Conservation (phyloP, 2,888 invertebrate species). For the Scrobipalpa atriplicella region DNA sequence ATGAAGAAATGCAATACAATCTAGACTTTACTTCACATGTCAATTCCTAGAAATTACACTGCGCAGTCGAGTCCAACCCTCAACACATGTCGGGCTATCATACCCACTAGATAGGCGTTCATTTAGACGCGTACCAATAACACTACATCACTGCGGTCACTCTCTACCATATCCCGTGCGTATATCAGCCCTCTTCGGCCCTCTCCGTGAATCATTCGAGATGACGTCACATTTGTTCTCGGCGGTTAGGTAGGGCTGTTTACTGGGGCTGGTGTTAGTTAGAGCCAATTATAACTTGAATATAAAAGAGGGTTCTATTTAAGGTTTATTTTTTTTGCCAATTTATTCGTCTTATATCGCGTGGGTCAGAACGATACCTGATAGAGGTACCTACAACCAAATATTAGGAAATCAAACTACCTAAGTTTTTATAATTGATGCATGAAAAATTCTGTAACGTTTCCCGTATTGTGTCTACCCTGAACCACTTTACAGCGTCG, state of each 20-base stretch:
- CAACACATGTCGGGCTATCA: constrained; percentile 23
- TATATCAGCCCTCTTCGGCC: constrained; percentile 34
- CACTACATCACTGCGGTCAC: constrained; percentile 39
- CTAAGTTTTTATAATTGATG: too few relatives aligned
- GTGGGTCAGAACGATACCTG: too few relatives aligned
- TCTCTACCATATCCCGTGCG: constrained; percentile 27
- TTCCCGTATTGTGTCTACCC: not conserved
- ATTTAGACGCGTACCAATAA: constrained; percentile 38
- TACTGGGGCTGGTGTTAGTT: constrained; percentile 24
- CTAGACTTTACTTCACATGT: not conserved
- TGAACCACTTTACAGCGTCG: constrained; percentile 9
- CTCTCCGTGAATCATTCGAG: constrained; percentile 45
- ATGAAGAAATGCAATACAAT: too few relatives aligned
- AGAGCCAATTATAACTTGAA: not conserved
- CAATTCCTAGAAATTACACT: not conserved
- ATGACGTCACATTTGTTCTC: constrained; percentile 48
- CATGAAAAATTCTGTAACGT: too few relatives aligned
- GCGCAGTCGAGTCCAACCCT: not conserved
- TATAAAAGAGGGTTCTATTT: too few relatives aligned
- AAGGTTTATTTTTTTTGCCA: too few relatives aligned
- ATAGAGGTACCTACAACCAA: too few relatives aligned
- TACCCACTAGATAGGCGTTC: constrained; percentile 22
- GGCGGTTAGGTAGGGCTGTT: constrained; percentile 34
- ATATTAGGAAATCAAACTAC: too few relatives aligned
- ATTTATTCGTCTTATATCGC: too few relatives aligned